Evolutionary conservation across 2,113 vertebrate species (phyloP), one percentile per base, ranked within the genome.

Genomic region (Gila orcuttii): DNA sequence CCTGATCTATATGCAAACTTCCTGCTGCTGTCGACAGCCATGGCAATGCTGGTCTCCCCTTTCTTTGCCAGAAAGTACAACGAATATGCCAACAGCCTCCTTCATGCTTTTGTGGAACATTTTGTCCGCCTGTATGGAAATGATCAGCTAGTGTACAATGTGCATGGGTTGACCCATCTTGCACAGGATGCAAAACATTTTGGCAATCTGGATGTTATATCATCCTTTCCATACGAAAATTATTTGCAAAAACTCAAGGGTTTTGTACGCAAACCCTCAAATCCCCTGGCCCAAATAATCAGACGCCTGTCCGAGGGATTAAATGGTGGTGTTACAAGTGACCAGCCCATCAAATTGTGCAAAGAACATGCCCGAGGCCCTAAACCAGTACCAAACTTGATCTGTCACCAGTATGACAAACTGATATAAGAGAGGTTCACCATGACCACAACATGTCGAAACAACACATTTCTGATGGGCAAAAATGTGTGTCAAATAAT

Each of bases 211-310:
- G 39, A 76, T 23, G n/a, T 42, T n/a, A 76, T 76, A 47, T 76
- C 74, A 8, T 76, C 74, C n/a, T 76, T 76, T 45, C 74, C 74
- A 45, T 76, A 76, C 25, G 74, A 76, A 50, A 45, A 45, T 45
- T 76, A 45, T 76, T 47, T 76, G 50, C n/a, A 39, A 76, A n/a
- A 28, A 76, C 36, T 76, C 23, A 76, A 76, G 39, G 50, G 39
- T 45, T 45, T 76, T 45, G 74, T 76, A 19, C 42, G 74, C 74
- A 76, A 76, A 76, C 74, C 74, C 74, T 76, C 74, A 45, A 45
- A 45, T 76, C 42, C 74, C 33, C 45, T 76, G 74, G 45, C 42
- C 39, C 74, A 76, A 76, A 76, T 76, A 50, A 76, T 76, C 17
- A 76, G 74, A 47, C 74, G 74, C 17, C 74, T 76, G 39, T 76